phyloP scores from a whole-genome alignment of 2,888 invertebrate species.

The Ecliptopera silaceata region DNA sequence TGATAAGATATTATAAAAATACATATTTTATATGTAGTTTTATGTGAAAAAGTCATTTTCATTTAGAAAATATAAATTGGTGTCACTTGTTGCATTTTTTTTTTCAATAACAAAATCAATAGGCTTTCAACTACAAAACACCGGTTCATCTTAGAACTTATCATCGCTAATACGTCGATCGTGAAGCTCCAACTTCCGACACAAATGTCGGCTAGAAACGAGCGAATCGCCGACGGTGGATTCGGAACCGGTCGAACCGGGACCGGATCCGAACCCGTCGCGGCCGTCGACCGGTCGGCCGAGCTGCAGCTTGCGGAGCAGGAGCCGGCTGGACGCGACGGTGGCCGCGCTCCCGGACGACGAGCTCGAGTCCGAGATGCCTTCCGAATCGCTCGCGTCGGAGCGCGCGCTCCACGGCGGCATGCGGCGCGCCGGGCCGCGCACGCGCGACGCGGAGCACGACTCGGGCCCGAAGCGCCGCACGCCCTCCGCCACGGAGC shows the following conservation, averaged over 20 bases:
- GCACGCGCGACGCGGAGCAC: conserved; percentile 57
- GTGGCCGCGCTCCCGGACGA: background rate
- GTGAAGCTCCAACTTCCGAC: conserved; percentile 1
- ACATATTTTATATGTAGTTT: too few relatives aligned
- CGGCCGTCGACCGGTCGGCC: background rate
- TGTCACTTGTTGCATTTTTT: too few relatives aligned
- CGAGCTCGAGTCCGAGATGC: background rate
- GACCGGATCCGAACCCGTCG: background rate
- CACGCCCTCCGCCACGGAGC: conserved; percentile 11
- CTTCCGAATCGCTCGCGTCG: background rate
- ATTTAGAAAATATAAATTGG: too few relatives aligned
- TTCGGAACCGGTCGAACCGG: background rate
- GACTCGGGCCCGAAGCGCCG: conserved; percentile 42
- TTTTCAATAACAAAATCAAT: too few relatives aligned
- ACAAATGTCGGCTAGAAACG: background rate
- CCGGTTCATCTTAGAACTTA: too few relatives aligned
- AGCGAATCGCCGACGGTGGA: background rate
- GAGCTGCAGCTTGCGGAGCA: background rate
- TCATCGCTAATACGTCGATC: background rate
- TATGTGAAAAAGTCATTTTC: too few relatives aligned
- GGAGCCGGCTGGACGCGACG: background rate
- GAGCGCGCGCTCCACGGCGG: conserved; percentile 44
- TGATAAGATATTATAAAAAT: too few relatives aligned
- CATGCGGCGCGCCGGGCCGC: conserved; percentile 46
- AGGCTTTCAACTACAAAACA: too few relatives aligned